Evolutionary conservation across 2,888 invertebrate genomes (phyloP), one percentile per base, ranked within the genome.

Genomic region (Anaspis maculata): DNA sequence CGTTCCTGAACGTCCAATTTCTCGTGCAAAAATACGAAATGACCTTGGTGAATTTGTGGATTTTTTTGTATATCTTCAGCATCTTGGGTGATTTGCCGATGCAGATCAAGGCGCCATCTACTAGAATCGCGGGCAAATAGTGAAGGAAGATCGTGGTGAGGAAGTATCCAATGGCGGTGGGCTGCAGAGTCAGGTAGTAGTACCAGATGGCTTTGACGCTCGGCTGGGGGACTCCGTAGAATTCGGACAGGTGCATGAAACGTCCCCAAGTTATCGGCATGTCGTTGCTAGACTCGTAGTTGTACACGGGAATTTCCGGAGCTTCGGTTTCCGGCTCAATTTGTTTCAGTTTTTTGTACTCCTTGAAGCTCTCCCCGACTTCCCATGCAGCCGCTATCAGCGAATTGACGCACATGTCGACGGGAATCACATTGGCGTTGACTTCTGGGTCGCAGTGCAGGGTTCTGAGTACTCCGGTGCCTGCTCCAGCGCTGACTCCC

Each of bases 201-300:
- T 74, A 77, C 77, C 85, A 84, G 24, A 85, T 73, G 31, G 79
- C 76, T 43, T 75, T 73, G 0, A 64, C 66, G 0, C 80, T 71
- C 0, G 84, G 83, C 19, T 70, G 72, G 23, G 64, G 49, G 1
- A 64, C 44, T 1, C 77, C 77, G 41, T 76, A 68, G 37, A 69
- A 71, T n/a, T 68, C 61, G 26, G 76, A 77, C 38, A 71, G 53
- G 0, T 69, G 65, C 38, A 79, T 77, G 38, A 79, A 73, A 11
- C 78, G 63, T 0, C 76, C 78, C 87, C 90, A 94, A 0, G 77
- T 82, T 30, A 91, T 69, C 0, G 88, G 86, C 51, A 89, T 87
- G 46, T 87, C 79, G 3, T 76, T 74, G 0, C 89, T 86, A 0
- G 91, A 85, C 6, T 89, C 88, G 63, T 78, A 89, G 65, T 94